These are phyloP conservation scores for Scaptodrosophila latifasciaeformis DNA, from an alignment of 2,888 invertebrate genomes.

Conservation along the genomic window DNA sequence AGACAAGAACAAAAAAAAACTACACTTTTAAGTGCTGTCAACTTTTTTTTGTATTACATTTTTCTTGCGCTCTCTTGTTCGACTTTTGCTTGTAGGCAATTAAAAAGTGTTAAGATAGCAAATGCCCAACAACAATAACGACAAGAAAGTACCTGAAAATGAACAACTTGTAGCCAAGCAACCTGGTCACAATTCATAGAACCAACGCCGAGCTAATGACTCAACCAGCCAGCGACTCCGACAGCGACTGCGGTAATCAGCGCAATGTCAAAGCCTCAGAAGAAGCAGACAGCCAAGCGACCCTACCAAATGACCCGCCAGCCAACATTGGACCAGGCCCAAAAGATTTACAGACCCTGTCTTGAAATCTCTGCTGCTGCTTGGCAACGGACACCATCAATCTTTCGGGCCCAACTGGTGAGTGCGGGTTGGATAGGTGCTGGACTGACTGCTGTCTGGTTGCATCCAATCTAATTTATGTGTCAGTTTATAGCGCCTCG, in stretches of 20 bases:
- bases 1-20: no score
- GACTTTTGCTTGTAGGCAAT: slow-evolving; percentile 32
- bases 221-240: slow-evolving; percentile 42
- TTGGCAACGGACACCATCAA: slow-evolving; percentile 59
- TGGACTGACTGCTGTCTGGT: slow-evolving; percentile 34
- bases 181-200: slow-evolving; percentile 22
- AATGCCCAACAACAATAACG: slow-evolving; percentile 20
- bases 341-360: slow-evolving; percentile 46
- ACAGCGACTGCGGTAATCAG: slow-evolving; percentile 39
- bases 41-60: slow-evolving; percentile 3
- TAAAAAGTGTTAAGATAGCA: slow-evolving; percentile 57
- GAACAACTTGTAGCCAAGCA: no score
- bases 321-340: slow-evolving; percentile 7
- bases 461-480: slow-evolving; percentile 61
- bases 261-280: slow-evolving; percentile 50
- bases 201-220: slow-evolving; percentile 48
- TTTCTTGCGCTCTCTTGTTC: not conserved
- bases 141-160: slow-evolving; percentile 21
- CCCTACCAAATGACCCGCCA: slow-evolving; percentile 1
- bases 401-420: slow-evolving; percentile 36
- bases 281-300: no score
- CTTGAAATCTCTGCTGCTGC: slow-evolving; percentile 46
- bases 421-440: slow-evolving; percentile 1
- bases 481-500: no score
- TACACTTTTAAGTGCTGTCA: slow-evolving; percentile 2